These are phyloP conservation scores for Phrynosoma platyrhinos DNA, from an alignment of 2,113 vertebrate genomes.

Conservation along the genomic window DNA sequence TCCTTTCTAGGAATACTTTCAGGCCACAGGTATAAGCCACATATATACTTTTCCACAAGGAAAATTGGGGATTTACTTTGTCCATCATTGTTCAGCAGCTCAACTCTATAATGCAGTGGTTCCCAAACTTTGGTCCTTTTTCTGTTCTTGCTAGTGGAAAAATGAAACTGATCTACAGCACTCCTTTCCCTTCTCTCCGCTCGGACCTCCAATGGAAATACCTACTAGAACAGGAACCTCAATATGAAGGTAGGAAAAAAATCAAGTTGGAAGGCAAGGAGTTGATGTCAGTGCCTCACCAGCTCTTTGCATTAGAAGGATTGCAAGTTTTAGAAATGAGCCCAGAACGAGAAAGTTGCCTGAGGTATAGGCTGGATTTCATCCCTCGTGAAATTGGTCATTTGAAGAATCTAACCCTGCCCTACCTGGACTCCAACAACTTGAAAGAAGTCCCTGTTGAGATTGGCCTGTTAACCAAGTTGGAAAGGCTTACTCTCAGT, in stretches of 20 bases:
- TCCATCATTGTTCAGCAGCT: neutral
- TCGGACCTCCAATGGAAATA: conserved; percentile 45
- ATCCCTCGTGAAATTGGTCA: conserved; percentile 58
- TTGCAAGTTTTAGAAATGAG: conserved; percentile 72
- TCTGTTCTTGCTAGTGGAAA: rapidly evolving
- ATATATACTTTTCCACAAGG: too few species aligned
- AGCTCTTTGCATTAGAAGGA: conserved; percentile 64
- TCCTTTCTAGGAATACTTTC: neutral
- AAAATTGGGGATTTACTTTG: neutral
- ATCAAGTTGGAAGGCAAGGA: conserved; percentile 68
- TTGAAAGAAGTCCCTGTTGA: conserved; percentile 61
- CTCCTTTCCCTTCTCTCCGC: neutral
- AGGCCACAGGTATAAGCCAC: neutral
- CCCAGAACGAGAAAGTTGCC: conserved; percentile 64
- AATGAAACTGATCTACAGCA: conserved; percentile 24
- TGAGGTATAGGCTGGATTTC: conserved; percentile 57
- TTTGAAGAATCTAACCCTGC: conserved; percentile 62
- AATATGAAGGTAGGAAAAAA: conserved; percentile 54
- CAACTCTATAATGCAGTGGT: too few species aligned
- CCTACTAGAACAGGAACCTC: conserved; percentile 13
- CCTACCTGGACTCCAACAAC: conserved; percentile 70
- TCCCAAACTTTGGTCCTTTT: too few species aligned
- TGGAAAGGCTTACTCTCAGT: conserved; percentile 71
- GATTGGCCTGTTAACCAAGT: conserved; percentile 51
- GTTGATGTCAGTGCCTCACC: conserved; percentile 1